phyloP scores from a whole-genome alignment of 2,888 invertebrate genomes.

The Drosophila putrida region DNA sequence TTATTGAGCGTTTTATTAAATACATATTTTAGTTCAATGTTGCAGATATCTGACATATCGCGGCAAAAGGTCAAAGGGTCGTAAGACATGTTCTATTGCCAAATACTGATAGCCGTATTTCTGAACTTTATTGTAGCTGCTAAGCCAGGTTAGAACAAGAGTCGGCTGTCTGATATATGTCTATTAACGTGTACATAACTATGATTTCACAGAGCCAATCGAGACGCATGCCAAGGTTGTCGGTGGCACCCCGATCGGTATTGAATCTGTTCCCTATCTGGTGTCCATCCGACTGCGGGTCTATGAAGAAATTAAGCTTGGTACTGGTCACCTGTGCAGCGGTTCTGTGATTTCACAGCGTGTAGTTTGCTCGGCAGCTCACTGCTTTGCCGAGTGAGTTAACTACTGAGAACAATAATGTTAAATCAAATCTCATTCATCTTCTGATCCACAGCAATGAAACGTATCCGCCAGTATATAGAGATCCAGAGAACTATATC shows the following conservation, averaged over 20 bases:
- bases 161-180: too few relatives aligned
- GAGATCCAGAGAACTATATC: constrained; percentile 26
- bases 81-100: constrained; percentile 21
- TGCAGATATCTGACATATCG: not conserved
- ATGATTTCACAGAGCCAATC: constrained; percentile 6
- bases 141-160: constrained; percentile 3
- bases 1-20: not conserved
- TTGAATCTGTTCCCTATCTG: constrained; percentile 44
- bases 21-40: constrained; percentile 19
- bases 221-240: constrained; percentile 51
- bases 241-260: constrained; percentile 48
- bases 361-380: constrained; percentile 61
- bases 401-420: not conserved
- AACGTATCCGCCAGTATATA: constrained; percentile 11
- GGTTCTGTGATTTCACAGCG: constrained; percentile 58
- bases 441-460: constrained; percentile 34
- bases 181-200: too few relatives aligned
- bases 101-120: not conserved
- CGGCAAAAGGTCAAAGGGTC: not conserved
- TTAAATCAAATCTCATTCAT: not conserved
- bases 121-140: not conserved
- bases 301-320: constrained; percentile 35
- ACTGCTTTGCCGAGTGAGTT: constrained; percentile 59
- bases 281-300: constrained; percentile 55
- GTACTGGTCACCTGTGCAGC: constrained; percentile 59